A percentile compares a stretch with the other conserved stretches of the same genome.
These are phyloP conservation scores for Drosophila mayaguana DNA, from an alignment of 2,888 invertebrate species.

Conservation along the genomic window DNA sequence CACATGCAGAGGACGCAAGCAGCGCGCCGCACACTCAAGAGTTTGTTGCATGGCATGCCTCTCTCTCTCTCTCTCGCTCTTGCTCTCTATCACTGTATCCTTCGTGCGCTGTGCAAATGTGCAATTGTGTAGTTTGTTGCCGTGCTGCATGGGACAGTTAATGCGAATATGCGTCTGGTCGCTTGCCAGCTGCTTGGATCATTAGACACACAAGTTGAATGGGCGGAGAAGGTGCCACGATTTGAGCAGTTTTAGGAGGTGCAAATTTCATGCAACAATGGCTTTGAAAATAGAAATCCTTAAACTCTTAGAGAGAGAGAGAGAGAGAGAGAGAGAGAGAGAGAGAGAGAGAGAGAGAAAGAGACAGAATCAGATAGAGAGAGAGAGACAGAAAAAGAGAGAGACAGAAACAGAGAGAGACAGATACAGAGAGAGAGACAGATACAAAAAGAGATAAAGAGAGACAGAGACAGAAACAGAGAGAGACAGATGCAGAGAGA, in stretches of 20 bases:
- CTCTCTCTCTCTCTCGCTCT: background rate
- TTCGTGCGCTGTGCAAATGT: constrained; percentile 9
- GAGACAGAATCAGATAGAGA: too few relatives aligned
- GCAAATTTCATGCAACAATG: background rate
- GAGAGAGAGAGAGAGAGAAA: too few relatives aligned
- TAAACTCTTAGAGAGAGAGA: background rate
- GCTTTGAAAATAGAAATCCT: background rate
- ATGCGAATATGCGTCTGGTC: constrained; percentile 29
- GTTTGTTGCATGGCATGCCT: constrained; percentile 44
- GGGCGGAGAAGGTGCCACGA: constrained; percentile 3
- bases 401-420: too few relatives aligned
- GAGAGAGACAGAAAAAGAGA: too few relatives aligned
- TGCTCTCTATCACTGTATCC: background rate
- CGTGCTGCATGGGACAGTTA: constrained; percentile 11
- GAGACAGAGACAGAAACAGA: background rate
- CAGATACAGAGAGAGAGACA: too few relatives aligned
- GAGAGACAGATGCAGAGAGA: background rate
- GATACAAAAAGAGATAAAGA: too few relatives aligned
- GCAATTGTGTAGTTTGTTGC: constrained; percentile 22
- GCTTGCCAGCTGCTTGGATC: constrained; percentile 59
- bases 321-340: too few relatives aligned
- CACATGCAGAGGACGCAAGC: constrained; percentile 64
- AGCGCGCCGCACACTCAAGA: constrained; percentile 22
- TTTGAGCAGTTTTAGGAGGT: background rate
- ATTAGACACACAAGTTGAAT: constrained; percentile 34